Conservation (phyloP, 2,797 vertebrate genomes). For the Tadarida brasiliensis region DNA sequence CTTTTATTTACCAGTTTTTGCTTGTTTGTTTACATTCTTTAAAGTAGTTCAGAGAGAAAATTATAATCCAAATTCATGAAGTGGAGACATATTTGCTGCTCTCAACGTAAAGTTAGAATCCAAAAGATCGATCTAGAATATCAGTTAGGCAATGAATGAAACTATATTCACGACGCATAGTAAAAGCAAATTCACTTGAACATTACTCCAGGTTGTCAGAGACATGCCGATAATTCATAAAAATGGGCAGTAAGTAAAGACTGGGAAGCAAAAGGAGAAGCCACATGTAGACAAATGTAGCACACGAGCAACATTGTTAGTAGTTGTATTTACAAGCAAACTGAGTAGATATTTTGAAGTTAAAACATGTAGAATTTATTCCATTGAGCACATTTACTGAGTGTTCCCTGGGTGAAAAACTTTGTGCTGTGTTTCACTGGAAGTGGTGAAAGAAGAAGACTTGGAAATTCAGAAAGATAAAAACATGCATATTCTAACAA, state of each 20-base stretch:
- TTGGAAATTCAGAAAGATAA: not conserved
- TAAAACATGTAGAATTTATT: not conserved
- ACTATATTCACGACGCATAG: not conserved
- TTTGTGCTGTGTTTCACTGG: not conserved
- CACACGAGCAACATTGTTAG: not conserved
- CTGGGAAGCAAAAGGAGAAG: not conserved
- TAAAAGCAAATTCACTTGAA: not conserved
- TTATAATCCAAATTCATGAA: not conserved
- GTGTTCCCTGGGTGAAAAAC: not conserved
- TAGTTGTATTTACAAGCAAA: not conserved
- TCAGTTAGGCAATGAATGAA: not conserved
- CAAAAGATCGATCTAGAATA: not conserved
- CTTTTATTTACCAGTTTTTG: slow-evolving; percentile 44
- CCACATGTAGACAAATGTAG: not conserved
- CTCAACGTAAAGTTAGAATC: not conserved
- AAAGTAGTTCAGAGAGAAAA: slow-evolving; percentile 22
- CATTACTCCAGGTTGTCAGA: not conserved
- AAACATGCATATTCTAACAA: not conserved
- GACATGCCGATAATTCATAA: not conserved
- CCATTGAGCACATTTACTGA: not conserved
- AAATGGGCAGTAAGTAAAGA: not conserved
- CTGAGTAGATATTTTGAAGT: not conserved
- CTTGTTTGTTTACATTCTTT: not conserved
- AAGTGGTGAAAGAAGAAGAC: not conserved
- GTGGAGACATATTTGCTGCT: not conserved